A percentile compares a stretch with the other conserved stretches of the same genome.
Evolutionary conservation across 2,888 invertebrate genomes (phyloP).

Genomic region (Meteorus cinctellus): DNA sequence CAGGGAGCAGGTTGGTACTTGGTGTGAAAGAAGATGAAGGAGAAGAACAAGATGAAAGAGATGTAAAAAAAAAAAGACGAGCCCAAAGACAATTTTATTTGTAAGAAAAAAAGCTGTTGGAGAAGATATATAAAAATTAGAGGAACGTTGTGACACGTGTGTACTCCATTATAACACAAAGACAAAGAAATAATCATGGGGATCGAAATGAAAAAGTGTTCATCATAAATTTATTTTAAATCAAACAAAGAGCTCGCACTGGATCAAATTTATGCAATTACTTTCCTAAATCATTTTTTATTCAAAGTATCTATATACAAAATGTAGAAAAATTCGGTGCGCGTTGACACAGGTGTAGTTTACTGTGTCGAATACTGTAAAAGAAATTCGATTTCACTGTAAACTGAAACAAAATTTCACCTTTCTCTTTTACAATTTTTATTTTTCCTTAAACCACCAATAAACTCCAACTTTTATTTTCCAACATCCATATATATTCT

Average conservation of each 20-base stretch:
- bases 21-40: constrained; percentile 29
- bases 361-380: neutral
- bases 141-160: too few relatives aligned
- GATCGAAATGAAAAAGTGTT: too few relatives aligned
- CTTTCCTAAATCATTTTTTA: too few relatives aligned
- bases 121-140: too few relatives aligned
- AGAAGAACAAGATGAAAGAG: neutral
- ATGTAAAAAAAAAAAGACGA: neutral
- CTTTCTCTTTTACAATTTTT: constrained; percentile 20
- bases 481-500: constrained; percentile 13
- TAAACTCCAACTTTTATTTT: constrained; percentile 4
- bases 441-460: constrained; percentile 21
- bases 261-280: too few relatives aligned
- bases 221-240: too few relatives aligned
- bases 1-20: constrained; percentile 17
- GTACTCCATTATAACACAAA: too few relatives aligned
- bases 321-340: neutral
- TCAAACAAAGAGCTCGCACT: too few relatives aligned
- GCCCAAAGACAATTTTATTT: constrained; percentile 6
- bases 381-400: constrained; percentile 61
- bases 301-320: constrained; percentile 1
- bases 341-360: neutral
- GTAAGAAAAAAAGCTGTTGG: too few relatives aligned
- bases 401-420: constrained; percentile 51
- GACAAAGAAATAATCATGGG: too few relatives aligned